Evolutionary conservation across 2,888 invertebrate species (phyloP), one percentile per base, ranked within the genome.

Genomic region (Lasioglossum vierecki): DNA sequence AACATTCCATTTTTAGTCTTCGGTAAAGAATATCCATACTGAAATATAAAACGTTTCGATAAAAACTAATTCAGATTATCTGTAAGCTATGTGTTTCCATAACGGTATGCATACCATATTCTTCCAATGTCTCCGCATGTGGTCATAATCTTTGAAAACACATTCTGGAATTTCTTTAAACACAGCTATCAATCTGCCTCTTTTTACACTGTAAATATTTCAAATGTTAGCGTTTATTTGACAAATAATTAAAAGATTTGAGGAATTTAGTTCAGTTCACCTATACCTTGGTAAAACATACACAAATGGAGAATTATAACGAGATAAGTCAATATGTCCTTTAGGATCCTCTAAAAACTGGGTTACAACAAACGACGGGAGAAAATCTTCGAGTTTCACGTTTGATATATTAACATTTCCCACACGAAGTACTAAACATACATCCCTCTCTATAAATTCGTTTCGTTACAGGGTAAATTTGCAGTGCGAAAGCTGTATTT

Each of bases 11-110:
- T 80, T 13, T 90, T 85, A 35, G 68, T 88, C 82, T 93, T 91
- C 18, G 95, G 94, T 68, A 95, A 87, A 13, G 90, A 91, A 84
- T 94, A 95, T 22, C 94, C 94, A 76, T 95, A 93, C 95, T 95
- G 72, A 57, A 90, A 91, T 70, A 57, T 66, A 76, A 80, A 73
- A 74, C 53, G 76, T 66, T 35, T 18, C 57, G 78, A 74, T 63
- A 22, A 44, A 13, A 63, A n/a, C 49, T 13, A 76, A 1, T 73
- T 70, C 72, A 8, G 2, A 79, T 35, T 72, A 76, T 46, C 3
- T 15, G 46, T 22, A 53, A 22, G 22, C 22, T 66, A 70, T 26
- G 39, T 15, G 72, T 71, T 57, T 22, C 22, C 75, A 71, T 49
- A 22, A 46, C 77, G 57, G 74, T 73, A 74, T 73, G 73, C 26